Conservation (phyloP, 2,888 invertebrate species). For the Nemoura dubitans region DNA sequence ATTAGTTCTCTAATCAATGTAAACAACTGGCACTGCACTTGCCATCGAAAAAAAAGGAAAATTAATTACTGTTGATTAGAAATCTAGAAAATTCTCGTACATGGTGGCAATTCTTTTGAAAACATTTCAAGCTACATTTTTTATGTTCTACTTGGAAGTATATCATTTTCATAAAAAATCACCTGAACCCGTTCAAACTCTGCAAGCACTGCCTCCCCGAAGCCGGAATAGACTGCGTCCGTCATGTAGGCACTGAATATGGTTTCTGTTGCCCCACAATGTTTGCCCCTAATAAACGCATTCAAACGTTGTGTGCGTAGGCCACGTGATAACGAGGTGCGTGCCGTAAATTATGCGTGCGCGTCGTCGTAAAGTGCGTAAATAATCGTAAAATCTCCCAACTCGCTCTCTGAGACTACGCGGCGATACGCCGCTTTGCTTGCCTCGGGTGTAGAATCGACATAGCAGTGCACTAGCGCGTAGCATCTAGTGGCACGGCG, state of each 20-base stretch:
- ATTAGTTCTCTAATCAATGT: neutral
- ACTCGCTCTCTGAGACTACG: neutral
- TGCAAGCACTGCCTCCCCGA: no score
- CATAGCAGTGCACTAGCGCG: neutral
- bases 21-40: neutral
- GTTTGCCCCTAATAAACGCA: neutral
- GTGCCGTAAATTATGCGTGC: conserved; percentile 7
- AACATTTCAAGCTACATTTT: no score
- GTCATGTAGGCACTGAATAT: neutral
- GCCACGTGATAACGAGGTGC: conserved; percentile 4
- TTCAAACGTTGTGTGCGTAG: neutral
- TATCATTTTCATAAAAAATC: no score
- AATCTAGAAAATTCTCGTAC: no score
- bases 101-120: no score
- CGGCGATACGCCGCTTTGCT: neutral
- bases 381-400: neutral
- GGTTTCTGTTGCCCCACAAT: neutral
- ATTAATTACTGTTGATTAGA: no score
- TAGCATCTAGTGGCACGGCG: neutral
- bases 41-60: no score
- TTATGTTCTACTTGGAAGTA: no score
- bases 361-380: neutral
- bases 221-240: no score
- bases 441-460: neutral
- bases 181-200: no score